Base-by-base conservation (phyloP, 2,888 invertebrate species). In the Phrixothrix hirtus region DNA sequence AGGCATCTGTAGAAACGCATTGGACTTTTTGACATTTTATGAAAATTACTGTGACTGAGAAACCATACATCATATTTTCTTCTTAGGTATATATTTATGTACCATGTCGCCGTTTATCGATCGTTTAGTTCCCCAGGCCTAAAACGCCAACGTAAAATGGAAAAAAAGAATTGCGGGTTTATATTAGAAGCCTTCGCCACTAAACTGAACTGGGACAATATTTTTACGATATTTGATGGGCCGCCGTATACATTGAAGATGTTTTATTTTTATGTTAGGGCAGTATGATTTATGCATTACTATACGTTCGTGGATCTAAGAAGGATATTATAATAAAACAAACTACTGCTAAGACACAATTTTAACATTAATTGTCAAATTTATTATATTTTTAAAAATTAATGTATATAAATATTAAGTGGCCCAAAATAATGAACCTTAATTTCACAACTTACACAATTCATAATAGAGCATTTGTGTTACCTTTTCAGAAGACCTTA, bases 11-110 rank as follows among this genome's bases (percentile, higher is more conserved):
- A 54, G 45, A 45, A 49, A 54, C 44, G 54, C 48, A 54, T 49
- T 41, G 54, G 48, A 39, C 29, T 45, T 54, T 48, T 53, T 31
- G 54, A 49, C 54, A 45, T 54, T 54, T 54, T 48, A 54, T 48
- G 54, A 54, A 54, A 54, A 54, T 49, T 43, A 54, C 49, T 54
- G 38, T 54, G 49, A 49, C 48, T 54, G 39, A 54, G 49, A 54
- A 44, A 44, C 49, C 35, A 54, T 54, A 44, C 44, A 54, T 54
- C 54, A 54, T 54, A 48, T 53, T 53, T 53, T 47, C 46, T 38
- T 34, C n/a, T 25, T 53, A 25, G 32, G 47, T 53, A 48, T 46
- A 48, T 53, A 53, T 53, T 47, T 53, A 53, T 47, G 36, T 41
- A 43, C 43, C 48, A 36, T 42, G 43, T 48, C 36, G 13, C 34